These are phyloP conservation scores for Andrena chrysosceles DNA, from an alignment of 2,888 invertebrate species.

Conservation along the genomic window DNA sequence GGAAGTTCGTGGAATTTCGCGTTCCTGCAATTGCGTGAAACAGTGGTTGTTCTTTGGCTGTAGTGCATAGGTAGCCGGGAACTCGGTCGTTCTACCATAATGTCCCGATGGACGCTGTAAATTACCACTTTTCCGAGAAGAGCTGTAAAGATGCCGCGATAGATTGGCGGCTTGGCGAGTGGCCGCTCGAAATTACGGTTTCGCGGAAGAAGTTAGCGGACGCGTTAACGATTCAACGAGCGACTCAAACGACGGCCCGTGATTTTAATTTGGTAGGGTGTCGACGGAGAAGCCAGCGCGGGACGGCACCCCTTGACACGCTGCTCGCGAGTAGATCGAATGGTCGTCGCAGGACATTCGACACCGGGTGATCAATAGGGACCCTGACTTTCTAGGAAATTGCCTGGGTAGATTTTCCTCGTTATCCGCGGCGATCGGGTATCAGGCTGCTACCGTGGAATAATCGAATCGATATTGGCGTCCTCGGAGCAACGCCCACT, in stretches of 20 bases:
- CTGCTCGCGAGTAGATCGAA: conserved; percentile 28
- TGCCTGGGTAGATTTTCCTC: conserved; percentile 36
- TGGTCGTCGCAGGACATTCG: conserved; percentile 29
- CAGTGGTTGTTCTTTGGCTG: conserved; percentile 18
- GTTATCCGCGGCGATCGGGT: conserved; percentile 17
- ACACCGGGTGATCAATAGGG: conserved; percentile 50
- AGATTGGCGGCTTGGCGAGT: conserved; percentile 18
- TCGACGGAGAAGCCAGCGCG: not conserved
- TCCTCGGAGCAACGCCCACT: not conserved
- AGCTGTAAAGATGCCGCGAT: conserved; percentile 49
- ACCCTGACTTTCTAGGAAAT: conserved; percentile 49
- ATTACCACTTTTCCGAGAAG: conserved; percentile 55
- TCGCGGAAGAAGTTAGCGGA: too few relatives aligned
- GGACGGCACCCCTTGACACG: conserved; percentile 19
- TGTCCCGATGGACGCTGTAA: conserved; percentile 41
- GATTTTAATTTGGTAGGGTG: not conserved
- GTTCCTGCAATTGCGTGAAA: conserved; percentile 47
- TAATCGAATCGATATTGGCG: conserved; percentile 13
- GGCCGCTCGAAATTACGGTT: too few relatives aligned
- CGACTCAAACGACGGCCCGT: too few relatives aligned
- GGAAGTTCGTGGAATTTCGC: conserved; percentile 33
- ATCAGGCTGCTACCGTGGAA: not conserved
- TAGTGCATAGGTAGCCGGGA: conserved; percentile 7
- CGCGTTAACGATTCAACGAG: not conserved
- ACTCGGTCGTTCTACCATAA: conserved; percentile 47